These are phyloP conservation scores for Cirrhinus mrigala DNA, from an alignment of 2,797 vertebrate species.

Conservation along the genomic window DNA sequence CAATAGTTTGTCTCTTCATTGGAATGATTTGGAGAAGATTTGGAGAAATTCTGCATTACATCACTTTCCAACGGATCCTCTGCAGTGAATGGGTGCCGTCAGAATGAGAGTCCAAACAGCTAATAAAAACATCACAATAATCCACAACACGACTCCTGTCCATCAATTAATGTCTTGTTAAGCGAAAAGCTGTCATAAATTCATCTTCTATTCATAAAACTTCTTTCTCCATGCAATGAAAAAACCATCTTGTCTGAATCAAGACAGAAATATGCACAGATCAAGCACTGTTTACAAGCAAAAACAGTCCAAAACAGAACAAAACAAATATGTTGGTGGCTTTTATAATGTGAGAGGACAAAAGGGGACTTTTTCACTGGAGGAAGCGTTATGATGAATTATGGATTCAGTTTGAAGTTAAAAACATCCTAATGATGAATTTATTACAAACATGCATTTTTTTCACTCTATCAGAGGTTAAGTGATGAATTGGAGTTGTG, in stretches of 20 bases:
- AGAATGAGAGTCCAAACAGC: neutral
- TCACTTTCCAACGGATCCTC: neutral
- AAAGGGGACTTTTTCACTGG: neutral
- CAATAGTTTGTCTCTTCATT: neutral
- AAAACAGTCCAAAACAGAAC: neutral
- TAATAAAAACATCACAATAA: neutral
- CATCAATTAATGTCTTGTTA: neutral
- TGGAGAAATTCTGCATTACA: neutral
- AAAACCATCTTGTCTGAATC: neutral
- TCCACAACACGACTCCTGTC: neutral
- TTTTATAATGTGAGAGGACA: neutral
- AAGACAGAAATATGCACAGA: neutral
- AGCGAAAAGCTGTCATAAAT: neutral
- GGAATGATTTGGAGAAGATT: neutral
- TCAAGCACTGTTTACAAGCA: neutral
- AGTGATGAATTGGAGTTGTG: neutral
- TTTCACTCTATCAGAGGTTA: neutral
- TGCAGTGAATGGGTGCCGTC: neutral
- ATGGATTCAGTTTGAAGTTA: neutral
- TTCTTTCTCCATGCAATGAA: neutral
- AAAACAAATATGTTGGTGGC: neutral
- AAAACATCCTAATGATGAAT: neutral
- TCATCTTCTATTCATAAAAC: neutral
- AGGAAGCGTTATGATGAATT: neutral
- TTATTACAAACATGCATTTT: neutral